Base-by-base conservation (phyloP, 1,140 invertebrate genomes). In the Solenopsis invicta region DNA sequence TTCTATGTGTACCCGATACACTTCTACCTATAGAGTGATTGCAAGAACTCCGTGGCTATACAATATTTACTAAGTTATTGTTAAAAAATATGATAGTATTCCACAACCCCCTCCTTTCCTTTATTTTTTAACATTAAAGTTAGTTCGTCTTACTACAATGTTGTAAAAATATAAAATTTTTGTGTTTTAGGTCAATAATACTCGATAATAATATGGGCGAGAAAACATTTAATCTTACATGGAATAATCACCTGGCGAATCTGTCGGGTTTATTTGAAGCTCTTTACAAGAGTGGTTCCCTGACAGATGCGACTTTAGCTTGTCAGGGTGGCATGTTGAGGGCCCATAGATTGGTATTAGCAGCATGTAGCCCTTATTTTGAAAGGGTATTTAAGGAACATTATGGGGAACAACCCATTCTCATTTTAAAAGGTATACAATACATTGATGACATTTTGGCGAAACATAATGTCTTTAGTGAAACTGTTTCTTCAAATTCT, bases 311-410 rank as follows among this genome's bases (percentile, higher is more conserved):
- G 88, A 97, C 96, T 62, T 94, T 97, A 87, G 96, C 96, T 90
- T 97, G 97, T 93, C 96, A 97, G 92, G 96, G 96, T 76, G 96
- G 96, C 56, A 95, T 94, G 88, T 94, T 97, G 81, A 96, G 96
- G 91, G 97, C 97, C 29, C 97, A 97, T 91, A 97, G 96, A 92
- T 96, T 97, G 64, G 97, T 98, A 67, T 94, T 98, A 74, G 97
- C 97, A 41, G 97, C 97, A 18, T 97, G 97, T 93, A 97, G 97
- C 92, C 97, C 97, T 34, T 98, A 97, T 92, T 98, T 98, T 93
- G 97, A 97, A 92, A 94, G 95, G 21, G 94, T 96, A 3, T 96
- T 96, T 85, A 95, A 96, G 92, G 96, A 97, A 94, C 97, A 97
- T 93, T 97, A 97, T 89, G 97, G 97, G 91, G 97, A 97, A 92